Evolutionary conservation across 2,113 vertebrate genomes (phyloP), one percentile per base, ranked within the genome.

Genomic region (Gulo gulo): DNA sequence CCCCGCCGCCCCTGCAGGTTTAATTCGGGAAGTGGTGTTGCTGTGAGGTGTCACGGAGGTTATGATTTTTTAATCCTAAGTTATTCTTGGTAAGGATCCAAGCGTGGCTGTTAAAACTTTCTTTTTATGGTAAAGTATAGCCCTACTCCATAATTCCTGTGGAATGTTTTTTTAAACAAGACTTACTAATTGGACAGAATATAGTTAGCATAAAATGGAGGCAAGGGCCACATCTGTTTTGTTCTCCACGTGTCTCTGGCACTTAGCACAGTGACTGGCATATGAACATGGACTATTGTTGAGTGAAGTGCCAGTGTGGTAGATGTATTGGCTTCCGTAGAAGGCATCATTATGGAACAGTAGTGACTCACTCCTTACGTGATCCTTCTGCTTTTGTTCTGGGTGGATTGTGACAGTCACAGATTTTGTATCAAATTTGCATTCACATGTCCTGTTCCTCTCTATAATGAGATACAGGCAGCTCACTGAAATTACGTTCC

Each of bases 71-170:
- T 47, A 71, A 34, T 91, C 13, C 11, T 81, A 85, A 89, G 3
- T 80, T 96, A 92, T 94, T 92, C 83, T 95, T 92, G 88, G 36
- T 87, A 93, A 67, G 47, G 34, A 88, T 36, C 31, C 9, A 95
- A 82, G 20, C 91, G 21, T 85, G 45, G 31, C 13, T 57, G 61
- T 42, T 88, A 57, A 81, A 76, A 47, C 34, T 73, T 96, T 88
- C 36, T 78, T 85, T 89, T 76, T 93, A 57, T 55, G 11, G 47
- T 96, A 91, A 97, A 88, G 67, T 55, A 71, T 50, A 97, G 36
- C 42, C 13, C 36, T 91, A 50, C 42, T 96, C n/a, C 36, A 47
- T 82, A 89, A 74, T 93, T 34, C 76, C 31, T 34, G 47, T 79
- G 76, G 29, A n/a, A 79, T 79, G 47, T 83, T 76, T 80, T 80